These are phyloP conservation scores for Heteromurus nitidus DNA, from an alignment of 2,888 invertebrate genomes.

Conservation along the genomic window DNA sequence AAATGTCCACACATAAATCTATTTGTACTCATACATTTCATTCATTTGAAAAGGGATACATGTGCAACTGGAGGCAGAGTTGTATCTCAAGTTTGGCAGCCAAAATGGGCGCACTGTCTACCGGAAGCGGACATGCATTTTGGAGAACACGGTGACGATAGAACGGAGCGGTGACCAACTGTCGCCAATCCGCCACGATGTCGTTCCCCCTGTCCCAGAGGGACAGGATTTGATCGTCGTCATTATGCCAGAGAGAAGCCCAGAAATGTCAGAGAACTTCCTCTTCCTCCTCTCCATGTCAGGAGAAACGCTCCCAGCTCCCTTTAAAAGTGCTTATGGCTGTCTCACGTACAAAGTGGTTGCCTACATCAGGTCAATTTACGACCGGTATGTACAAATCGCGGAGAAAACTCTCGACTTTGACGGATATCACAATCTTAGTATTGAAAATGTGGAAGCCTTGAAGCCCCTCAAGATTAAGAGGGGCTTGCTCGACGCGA, in stretches of 20 bases:
- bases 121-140: slow-evolving; percentile 32
- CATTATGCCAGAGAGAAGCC: slow-evolving; percentile 19
- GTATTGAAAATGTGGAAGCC: background rate
- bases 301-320: slow-evolving; percentile 36
- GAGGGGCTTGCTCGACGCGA: slow-evolving; percentile 16
- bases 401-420: slow-evolving; percentile 21
- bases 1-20: no score
- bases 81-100: slow-evolving; percentile 26
- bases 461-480: slow-evolving; percentile 34
- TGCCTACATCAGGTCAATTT: slow-evolving; percentile 48
- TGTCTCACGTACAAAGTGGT: slow-evolving; percentile 39
- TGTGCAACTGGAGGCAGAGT: slow-evolving; percentile 39
- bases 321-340: slow-evolving; percentile 43
- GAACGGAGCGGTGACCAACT: slow-evolving; percentile 33
- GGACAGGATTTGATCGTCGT: slow-evolving; percentile 34
- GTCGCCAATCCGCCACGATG: slow-evolving; percentile 18
- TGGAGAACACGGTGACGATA: slow-evolving; percentile 32
- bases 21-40: no score
- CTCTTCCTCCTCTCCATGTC: slow-evolving; percentile 18
- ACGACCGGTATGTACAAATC: slow-evolving; percentile 29
- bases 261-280: slow-evolving; percentile 15
- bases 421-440: slow-evolving; percentile 29
- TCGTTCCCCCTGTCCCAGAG: slow-evolving; percentile 41
- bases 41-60: slow-evolving; percentile 40
- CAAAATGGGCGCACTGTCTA: slow-evolving; percentile 32